A percentile compares a stretch with the other conserved stretches of the same genome.
Evolutionary conservation across 2,797 vertebrate genomes (phyloP).

Genomic region (Diplodus puntazzo): DNA sequence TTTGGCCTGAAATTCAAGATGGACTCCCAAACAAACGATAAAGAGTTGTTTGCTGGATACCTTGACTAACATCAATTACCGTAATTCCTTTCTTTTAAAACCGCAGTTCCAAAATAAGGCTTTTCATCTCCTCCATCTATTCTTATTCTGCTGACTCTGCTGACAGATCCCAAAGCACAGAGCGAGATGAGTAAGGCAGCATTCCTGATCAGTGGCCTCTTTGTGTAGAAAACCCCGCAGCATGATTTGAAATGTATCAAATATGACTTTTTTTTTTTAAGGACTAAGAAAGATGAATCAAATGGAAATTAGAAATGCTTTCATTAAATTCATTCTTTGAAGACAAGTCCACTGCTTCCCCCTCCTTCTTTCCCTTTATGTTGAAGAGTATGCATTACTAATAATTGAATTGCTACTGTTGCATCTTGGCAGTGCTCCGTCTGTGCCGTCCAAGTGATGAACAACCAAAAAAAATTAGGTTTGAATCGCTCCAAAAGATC

Average conservation of each 20-base stretch:
- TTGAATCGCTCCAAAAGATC: neutral
- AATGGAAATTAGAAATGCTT: slow-evolving; percentile 33
- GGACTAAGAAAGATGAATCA: slow-evolving; percentile 21
- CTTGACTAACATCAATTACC: neutral
- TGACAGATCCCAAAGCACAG: slow-evolving; percentile 40
- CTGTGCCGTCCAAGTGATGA: neutral
- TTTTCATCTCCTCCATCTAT: slow-evolving; percentile 14
- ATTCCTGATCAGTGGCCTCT: slow-evolving; percentile 15
- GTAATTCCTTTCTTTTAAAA: neutral
- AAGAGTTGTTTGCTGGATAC: too few relatives aligned
- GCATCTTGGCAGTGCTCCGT: neutral
- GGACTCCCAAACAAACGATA: too few relatives aligned
- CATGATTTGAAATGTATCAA: slow-evolving; percentile 33
- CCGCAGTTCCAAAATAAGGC: slow-evolving; percentile 12
- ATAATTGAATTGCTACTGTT: neutral
- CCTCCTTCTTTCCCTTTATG: neutral
- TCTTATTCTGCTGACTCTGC: slow-evolving; percentile 44
- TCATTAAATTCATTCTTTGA: slow-evolving; percentile 33
- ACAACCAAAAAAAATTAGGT: neutral
- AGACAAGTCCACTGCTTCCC: neutral
- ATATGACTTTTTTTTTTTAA: slow-evolving; percentile 23
- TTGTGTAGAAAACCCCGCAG: slow-evolving; percentile 46
- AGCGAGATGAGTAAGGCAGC: slow-evolving; percentile 39
- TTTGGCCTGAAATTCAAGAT: too few relatives aligned
- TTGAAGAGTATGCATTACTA: neutral